Evolutionary conservation across 2,888 invertebrate genomes (phyloP).

Genomic region (Noctua janthe): DNA sequence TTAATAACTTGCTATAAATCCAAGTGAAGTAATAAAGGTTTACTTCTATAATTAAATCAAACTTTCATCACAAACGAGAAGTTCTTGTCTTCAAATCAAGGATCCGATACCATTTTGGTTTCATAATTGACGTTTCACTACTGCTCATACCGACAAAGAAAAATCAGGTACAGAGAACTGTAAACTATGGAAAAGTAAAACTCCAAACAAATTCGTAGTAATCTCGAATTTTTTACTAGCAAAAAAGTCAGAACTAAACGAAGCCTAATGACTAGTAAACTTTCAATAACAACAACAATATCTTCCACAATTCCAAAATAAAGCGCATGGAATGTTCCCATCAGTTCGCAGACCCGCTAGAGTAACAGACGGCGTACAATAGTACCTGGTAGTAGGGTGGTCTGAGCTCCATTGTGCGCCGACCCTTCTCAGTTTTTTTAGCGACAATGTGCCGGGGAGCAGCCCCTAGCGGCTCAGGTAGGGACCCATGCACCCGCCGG

Average conservation of each 20-base stretch:
- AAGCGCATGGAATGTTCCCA: slow-evolving; percentile 56
- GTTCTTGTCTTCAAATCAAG: background rate
- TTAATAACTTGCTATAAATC: slow-evolving; percentile 15
- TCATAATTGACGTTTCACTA: background rate
- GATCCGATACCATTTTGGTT: background rate
- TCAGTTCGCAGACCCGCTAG: slow-evolving; percentile 44
- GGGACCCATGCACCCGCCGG: slow-evolving; percentile 77
- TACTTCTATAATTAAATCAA: background rate
- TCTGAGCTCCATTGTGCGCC: slow-evolving; percentile 80
- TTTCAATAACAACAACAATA: slow-evolving; percentile 24
- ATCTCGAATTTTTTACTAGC: slow-evolving; percentile 6
- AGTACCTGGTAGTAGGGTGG: slow-evolving; percentile 76
- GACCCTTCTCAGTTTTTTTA: slow-evolving; percentile 89
- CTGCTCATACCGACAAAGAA: background rate
- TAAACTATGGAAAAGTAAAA: background rate
- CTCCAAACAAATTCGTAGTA: background rate
- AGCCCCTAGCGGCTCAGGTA: slow-evolving; percentile 86
- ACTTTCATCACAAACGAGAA: background rate
- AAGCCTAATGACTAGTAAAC: background rate
- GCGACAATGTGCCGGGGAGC: slow-evolving; percentile 83
- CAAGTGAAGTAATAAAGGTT: background rate
- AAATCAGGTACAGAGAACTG: background rate
- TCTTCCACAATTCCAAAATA: slow-evolving; percentile 27
- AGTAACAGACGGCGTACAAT: slow-evolving; percentile 69
- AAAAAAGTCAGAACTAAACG: slow-evolving; percentile 3